phyloP scores from a whole-genome alignment of 1,140 invertebrate species.

The Drosophila subpulchrella region DNA sequence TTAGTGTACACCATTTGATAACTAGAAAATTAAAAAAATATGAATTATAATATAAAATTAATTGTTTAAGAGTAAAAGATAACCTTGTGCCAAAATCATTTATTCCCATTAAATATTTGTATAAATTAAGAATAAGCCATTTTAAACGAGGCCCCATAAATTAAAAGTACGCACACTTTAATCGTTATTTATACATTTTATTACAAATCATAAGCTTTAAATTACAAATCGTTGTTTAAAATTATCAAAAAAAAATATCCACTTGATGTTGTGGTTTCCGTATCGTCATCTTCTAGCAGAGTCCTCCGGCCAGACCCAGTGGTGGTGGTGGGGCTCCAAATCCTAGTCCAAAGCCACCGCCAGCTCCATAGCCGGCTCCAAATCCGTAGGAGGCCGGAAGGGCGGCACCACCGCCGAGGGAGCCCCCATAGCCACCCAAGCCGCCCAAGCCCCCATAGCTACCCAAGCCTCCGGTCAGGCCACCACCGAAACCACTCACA shows the following conservation, averaged over 20 bases:
- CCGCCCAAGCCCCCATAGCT: conserved; percentile 28
- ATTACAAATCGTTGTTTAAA: conserved; percentile 35
- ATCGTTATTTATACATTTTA: conserved; percentile 28
- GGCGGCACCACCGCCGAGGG: conserved; percentile 15
- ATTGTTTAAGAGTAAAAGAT: too few species aligned
- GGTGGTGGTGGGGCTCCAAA: conserved; percentile 48
- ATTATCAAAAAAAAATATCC: conserved; percentile 27
- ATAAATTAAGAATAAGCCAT: not conserved
- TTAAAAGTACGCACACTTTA: not conserved
- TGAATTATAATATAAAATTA: too few species aligned
- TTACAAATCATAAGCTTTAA: conserved; percentile 23
- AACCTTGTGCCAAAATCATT: too few species aligned
- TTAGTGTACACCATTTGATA: too few species aligned
- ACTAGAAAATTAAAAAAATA: too few species aligned
- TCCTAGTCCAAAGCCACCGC: conserved; percentile 65
- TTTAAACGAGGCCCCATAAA: not conserved
- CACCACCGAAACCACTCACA: conserved; percentile 43
- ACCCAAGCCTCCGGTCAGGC: conserved; percentile 33
- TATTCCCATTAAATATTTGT: too few species aligned
- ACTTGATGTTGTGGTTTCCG: not conserved
- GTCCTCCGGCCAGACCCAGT: conserved; percentile 47
- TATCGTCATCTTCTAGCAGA: conserved; percentile 13
- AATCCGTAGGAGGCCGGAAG: conserved; percentile 50
- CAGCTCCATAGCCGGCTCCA: conserved; percentile 62
- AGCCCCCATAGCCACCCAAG: conserved; percentile 18